Base-by-base conservation (phyloP, 2,888 invertebrate genomes). In the Heliconius sara region DNA sequence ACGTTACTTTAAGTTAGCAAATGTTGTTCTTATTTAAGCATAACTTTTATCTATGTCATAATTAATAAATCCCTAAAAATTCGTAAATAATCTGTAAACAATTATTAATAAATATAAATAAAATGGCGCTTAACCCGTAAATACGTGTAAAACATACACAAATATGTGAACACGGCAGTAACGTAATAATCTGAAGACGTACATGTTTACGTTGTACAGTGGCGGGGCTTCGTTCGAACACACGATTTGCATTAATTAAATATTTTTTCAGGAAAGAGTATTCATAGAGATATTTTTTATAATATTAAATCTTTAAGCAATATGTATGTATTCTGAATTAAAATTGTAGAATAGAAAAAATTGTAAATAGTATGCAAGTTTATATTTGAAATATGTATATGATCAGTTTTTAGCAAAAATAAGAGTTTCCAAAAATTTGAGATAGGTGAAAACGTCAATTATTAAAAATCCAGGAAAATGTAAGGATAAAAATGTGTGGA, bases 161-260 rank as follows among this genome's bases (percentile, higher is more conserved):
- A 83, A 81, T 82, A 83, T 82, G 81, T 81, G 80, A 80, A 83
- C 79, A 80, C 77, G 75, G 76, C 67, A 75, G 81, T 79, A 83
- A 84, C 84, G 83, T 80, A 79, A 82, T 84, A 84, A 83, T 83
- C 83, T 81, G 83, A 84, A 83, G 83, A 83, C 84, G 75, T 82
- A 84, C 83, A 84, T 81, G 80, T 81, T 79, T 78, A 79, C 79
- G 79, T 72, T 73, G 47, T 63, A 72, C 47, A 68, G 79, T 65
- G 67, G 80, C 80, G 79, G 83, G 83, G 83, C 83, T 83, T 83
- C 83, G 63, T 79, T 82, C 78, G 79, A 80, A 79, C 83, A 80
- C 78, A 78, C 81, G 81, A 80, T 83, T 83, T 82, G 79, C 60
- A 65, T 80, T 66, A 77, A 73, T 80, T 77, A 67, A 66, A 63